These are phyloP conservation scores for Enhydra lutris DNA, from an alignment of 2,113 vertebrate genomes.

Conservation along the genomic window DNA sequence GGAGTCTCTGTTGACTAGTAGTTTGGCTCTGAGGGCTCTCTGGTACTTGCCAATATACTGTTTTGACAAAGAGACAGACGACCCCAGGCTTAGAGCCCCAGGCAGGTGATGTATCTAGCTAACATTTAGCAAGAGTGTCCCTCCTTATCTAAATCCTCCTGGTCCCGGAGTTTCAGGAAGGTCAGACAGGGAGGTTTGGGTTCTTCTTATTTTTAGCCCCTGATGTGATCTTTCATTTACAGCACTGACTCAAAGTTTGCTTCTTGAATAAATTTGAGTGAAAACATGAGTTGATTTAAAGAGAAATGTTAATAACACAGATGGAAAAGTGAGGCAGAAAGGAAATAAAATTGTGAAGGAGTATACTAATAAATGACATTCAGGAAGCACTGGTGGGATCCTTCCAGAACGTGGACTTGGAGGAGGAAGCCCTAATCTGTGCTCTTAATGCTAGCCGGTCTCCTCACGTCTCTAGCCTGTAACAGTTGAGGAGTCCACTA, in stretches of 20 bases:
- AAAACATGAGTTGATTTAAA: neutral
- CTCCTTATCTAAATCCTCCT: neutral
- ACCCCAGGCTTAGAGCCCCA: neutral
- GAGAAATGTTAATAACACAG: neutral
- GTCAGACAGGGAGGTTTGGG: neutral
- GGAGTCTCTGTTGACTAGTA: neutral
- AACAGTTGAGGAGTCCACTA: neutral
- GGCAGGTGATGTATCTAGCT: neutral
- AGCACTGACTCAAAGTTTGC: neutral
- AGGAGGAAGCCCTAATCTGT: neutral
- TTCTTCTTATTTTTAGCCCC: neutral
- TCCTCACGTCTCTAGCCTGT: neutral
- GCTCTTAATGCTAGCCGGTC: neutral
- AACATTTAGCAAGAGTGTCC: neutral
- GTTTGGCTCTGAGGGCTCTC: neutral
- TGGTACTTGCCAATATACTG: neutral
- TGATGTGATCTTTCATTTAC: neutral
- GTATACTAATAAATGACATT: neutral
- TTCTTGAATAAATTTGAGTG: neutral
- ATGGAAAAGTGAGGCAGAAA: neutral
- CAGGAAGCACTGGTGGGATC: neutral
- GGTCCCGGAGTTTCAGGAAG: neutral
- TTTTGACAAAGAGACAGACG: neutral
- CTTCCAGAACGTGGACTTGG: neutral
- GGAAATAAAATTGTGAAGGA: neutral